Conservation (phyloP, 2,113 vertebrate genomes). For the Pyrgilauda ruficollis region DNA sequence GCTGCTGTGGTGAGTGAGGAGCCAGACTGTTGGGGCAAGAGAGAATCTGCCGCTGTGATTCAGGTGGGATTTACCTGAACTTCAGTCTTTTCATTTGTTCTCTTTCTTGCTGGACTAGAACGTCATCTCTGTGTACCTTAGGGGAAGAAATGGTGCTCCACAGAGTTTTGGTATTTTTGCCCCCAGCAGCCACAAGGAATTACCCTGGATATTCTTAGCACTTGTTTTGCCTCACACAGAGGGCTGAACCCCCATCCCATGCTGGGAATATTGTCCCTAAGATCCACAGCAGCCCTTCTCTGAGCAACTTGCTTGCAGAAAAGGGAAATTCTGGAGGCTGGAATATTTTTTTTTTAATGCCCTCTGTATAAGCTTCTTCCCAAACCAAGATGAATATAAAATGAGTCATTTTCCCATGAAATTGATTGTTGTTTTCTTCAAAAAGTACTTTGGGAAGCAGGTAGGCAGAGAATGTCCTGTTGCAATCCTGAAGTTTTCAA, state of each 20-base stretch:
- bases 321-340: background rate
- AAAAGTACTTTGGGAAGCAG: background rate
- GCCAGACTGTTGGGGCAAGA: background rate
- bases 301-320: background rate
- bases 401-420: background rate
- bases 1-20: background rate
- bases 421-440: background rate
- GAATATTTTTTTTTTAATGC: background rate
- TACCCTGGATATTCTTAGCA: background rate
- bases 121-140: background rate
- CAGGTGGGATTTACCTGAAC: background rate
- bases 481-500: background rate
- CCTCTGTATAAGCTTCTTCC: background rate
- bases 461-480: background rate
- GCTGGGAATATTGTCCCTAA: background rate
- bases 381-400: background rate
- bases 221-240: background rate
- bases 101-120: background rate
- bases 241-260: background rate
- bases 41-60: background rate
- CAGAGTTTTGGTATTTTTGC: background rate
- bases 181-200: rapidly evolving
- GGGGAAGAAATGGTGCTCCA: background rate
- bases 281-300: background rate
- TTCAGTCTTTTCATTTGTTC: background rate